These are phyloP conservation scores for Tryphoninae sp. DNA, from an alignment of 2,888 invertebrate genomes.

Conservation along the genomic window DNA sequence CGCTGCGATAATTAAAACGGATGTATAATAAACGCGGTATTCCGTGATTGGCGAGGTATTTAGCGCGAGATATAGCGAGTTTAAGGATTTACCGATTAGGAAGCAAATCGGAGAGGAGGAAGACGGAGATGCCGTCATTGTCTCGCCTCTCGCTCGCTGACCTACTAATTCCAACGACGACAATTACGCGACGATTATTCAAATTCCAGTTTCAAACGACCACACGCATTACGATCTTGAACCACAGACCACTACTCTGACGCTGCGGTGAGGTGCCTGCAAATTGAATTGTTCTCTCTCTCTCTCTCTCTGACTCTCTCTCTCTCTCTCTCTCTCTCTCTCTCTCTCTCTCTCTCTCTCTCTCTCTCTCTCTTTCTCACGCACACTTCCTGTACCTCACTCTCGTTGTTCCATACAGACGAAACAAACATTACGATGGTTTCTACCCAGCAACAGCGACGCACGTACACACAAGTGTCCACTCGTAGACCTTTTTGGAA, in stretches of 20 bases:
- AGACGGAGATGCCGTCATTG: background rate
- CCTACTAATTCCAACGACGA: slow-evolving; percentile 31
- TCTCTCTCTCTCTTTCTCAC: background rate
- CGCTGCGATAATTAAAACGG: background rate
- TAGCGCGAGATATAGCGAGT: background rate
- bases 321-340: background rate
- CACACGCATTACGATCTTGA: slow-evolving; percentile 4
- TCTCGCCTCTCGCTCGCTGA: background rate
- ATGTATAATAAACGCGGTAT: background rate
- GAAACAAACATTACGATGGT: slow-evolving; percentile 36
- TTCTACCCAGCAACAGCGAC: background rate
- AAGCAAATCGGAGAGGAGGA: slow-evolving; percentile 17
- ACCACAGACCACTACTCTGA: slow-evolving; percentile 26
- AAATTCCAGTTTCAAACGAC: slow-evolving; percentile 43
- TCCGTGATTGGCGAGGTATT: background rate
- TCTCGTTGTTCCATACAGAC: background rate
- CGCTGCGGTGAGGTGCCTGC: background rate
- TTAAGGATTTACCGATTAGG: slow-evolving; percentile 9
- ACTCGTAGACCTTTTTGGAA: background rate
- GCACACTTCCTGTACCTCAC: no score
- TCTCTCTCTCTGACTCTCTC: background rate
- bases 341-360: background rate
- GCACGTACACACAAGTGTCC: background rate
- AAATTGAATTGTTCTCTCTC: slow-evolving; percentile 42
- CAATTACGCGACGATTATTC: slow-evolving; percentile 46